phyloP scores from a whole-genome alignment of 2,888 invertebrate genomes.

The Pantelozetes paolii region DNA sequence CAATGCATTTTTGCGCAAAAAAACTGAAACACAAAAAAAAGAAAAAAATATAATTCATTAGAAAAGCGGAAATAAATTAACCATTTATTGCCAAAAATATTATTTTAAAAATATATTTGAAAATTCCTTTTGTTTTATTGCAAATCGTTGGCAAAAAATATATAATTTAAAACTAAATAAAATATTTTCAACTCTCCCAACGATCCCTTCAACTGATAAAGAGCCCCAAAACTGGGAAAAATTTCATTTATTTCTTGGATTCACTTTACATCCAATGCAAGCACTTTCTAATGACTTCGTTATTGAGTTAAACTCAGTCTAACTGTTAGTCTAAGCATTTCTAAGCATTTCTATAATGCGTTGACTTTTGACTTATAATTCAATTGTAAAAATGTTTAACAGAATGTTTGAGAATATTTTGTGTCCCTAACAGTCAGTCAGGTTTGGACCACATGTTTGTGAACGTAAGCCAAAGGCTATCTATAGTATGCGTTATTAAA shows the following conservation, averaged over 20 bases:
- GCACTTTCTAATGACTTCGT: neutral
- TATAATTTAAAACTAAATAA: neutral
- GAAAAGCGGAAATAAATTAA: slow-evolving; percentile 5
- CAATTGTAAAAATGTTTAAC: slow-evolving; percentile 1
- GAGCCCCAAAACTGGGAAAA: no score
- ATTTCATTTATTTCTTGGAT: slow-evolving; percentile 9
- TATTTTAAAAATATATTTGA: neutral
- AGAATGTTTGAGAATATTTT: neutral
- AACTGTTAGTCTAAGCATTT: neutral
- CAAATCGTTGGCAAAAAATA: neutral
- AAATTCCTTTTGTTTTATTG: neutral
- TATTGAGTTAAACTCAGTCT: neutral
- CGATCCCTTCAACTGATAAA: neutral
- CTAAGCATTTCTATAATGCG: neutral
- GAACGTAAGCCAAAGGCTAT: neutral
- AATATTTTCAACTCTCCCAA: neutral
- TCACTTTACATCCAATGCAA: neutral
- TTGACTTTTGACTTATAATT: slow-evolving; percentile 25
- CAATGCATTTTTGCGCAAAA: neutral
- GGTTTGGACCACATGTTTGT: slow-evolving; percentile 6
- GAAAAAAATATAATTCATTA: neutral
- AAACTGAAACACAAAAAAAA: neutral
- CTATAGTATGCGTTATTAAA: neutral
- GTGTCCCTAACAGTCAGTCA: neutral
- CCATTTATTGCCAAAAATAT: neutral